Evolutionary conservation across 2,888 invertebrate species (phyloP).

Genomic region (Amaurobius ferox): DNA sequence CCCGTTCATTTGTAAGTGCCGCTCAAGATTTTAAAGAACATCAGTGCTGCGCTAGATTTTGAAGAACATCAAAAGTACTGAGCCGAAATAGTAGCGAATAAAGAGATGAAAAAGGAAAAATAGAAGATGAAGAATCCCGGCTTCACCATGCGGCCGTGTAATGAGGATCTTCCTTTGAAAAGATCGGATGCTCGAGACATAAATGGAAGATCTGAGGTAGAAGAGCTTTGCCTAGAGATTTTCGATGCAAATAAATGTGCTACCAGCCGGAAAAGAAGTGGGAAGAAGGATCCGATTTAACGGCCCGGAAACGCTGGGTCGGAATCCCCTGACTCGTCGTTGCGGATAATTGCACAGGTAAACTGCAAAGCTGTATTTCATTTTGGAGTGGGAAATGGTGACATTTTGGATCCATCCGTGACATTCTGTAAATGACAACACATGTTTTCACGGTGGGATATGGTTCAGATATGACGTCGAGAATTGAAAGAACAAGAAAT

Average conservation of each 20-base stretch:
- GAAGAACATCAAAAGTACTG: no score
- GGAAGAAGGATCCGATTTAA: conserved; percentile 40
- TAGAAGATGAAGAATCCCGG: conserved; percentile 12
- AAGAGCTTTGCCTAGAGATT: conserved; percentile 27
- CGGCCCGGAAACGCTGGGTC: conserved; percentile 46
- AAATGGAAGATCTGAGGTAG: conserved; percentile 32
- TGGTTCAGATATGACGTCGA: no score
- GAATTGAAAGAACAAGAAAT: no score
- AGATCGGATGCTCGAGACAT: conserved; percentile 14
- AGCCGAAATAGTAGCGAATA: no score
- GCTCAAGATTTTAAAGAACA: conserved; percentile 17
- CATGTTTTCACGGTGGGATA: no score
- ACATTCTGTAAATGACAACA: no score
- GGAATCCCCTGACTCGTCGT: conserved; percentile 33
- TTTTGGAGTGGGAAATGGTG: conserved; percentile 19
- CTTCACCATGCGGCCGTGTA: conserved; percentile 16
- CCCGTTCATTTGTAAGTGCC: no score
- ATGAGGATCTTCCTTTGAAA: conserved; percentile 37
- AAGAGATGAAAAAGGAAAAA: conserved; percentile 17
- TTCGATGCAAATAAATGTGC: conserved; percentile 55
- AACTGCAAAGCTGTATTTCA: conserved; percentile 42
- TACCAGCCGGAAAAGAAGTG: conserved; percentile 49
- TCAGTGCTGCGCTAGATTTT: not conserved
- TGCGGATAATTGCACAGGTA: conserved; percentile 57
- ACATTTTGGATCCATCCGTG: not conserved